Evolutionary conservation across 2,888 invertebrate species (phyloP).

Genomic region (Teinopalpus imperialis): DNA sequence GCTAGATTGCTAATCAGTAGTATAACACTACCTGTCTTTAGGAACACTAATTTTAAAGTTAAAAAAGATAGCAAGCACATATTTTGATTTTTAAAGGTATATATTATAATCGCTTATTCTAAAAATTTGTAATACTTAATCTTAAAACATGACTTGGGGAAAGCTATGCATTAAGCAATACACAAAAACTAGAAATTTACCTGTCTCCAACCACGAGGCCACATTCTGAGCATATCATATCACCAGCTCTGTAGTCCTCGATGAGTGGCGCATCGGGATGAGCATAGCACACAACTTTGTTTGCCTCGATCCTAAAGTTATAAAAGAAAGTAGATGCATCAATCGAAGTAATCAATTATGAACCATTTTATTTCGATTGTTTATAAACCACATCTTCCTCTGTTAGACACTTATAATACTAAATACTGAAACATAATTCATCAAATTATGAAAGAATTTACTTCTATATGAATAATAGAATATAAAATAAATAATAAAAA

Average conservation of each 20-base stretch:
- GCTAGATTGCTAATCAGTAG: no score
- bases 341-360: slow-evolving; percentile 30
- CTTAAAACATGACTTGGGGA: not conserved
- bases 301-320: slow-evolving; percentile 84
- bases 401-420: slow-evolving; percentile 51
- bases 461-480: slow-evolving; percentile 45
- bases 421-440: slow-evolving; percentile 45
- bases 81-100: no score
- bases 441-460: slow-evolving; percentile 43
- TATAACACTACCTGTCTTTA: no score
- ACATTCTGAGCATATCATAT: slow-evolving; percentile 99
- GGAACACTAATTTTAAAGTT: no score
- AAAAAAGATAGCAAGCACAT: no score
- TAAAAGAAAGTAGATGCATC: slow-evolving; percentile 48
- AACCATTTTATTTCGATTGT: slow-evolving; percentile 30
- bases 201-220: slow-evolving; percentile 99
- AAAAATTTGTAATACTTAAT: no score
- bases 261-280: slow-evolving; percentile 98
- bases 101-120: no score
- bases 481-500: slow-evolving; percentile 64
- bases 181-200: slow-evolving; percentile 68
- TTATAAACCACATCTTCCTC: slow-evolving; percentile 33
- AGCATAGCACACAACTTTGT: slow-evolving; percentile 93
- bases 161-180: not conserved
- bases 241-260: slow-evolving; percentile 99